Percentiles rank a stretch among this genome's conserved stretches.
Conservation (phyloP, 2,797 vertebrate genomes). For the Lithobates sylvaticus region DNA sequence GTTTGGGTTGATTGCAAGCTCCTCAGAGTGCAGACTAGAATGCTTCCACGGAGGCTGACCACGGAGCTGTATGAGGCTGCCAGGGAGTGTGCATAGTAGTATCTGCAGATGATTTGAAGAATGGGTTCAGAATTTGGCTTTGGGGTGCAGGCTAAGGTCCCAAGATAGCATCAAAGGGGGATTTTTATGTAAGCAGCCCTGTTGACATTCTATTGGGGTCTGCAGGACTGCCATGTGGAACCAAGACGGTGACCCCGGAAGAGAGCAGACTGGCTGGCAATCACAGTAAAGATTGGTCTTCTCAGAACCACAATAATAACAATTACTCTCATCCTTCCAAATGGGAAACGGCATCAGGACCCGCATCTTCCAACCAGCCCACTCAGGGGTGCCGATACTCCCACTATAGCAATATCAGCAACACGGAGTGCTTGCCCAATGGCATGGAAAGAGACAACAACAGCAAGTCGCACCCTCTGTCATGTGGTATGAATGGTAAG, state of each 20-base stretch:
- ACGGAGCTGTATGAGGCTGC: too few species aligned
- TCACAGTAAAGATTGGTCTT: slow-evolving; percentile 3
- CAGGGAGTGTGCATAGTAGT: too few species aligned
- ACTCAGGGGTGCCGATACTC: background rate
- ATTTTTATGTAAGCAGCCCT: background rate
- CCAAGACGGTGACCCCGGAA: background rate
- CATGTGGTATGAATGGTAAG: background rate
- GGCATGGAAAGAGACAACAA: background rate
- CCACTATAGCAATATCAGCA: slow-evolving; percentile 29
- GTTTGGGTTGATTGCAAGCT: too few species aligned
- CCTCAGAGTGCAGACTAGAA: too few species aligned
- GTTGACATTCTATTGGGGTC: background rate
- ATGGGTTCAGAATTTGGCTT: too few species aligned
- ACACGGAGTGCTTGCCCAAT: background rate
- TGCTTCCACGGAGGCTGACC: too few species aligned
- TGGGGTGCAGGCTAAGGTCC: background rate
- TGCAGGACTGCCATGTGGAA: background rate
- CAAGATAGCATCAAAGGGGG: background rate
- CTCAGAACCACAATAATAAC: slow-evolving; percentile 52
- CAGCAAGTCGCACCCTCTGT: background rate
- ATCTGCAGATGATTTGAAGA: too few species aligned
- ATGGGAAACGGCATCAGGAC: background rate
- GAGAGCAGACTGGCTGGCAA: background rate
- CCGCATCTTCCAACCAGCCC: background rate
- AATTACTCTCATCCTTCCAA: slow-evolving; percentile 11